These are phyloP conservation scores for Ormyrus rosae DNA, from an alignment of 2,888 invertebrate species.

Conservation along the genomic window DNA sequence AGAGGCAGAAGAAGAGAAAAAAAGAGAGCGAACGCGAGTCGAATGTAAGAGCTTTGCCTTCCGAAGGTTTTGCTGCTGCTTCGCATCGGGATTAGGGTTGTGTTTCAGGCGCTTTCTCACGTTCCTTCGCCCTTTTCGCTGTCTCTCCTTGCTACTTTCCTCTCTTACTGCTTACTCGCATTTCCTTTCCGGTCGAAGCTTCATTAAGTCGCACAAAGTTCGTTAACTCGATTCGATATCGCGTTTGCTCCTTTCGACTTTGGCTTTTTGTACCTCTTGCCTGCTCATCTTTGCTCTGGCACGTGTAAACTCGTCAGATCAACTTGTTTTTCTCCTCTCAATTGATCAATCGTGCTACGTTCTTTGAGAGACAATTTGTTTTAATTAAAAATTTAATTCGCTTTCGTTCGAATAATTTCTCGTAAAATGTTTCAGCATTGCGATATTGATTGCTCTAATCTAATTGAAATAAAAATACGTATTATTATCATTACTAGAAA, in stretches of 20 bases:
- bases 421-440: too few species aligned
- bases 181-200: constrained; percentile 52
- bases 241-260: constrained; percentile 33
- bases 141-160: constrained; percentile 47
- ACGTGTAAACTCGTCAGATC: neutral
- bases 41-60: constrained; percentile 37
- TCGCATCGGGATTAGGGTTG: constrained; percentile 60
- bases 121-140: constrained; percentile 61
- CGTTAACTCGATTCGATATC: constrained; percentile 56
- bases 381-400: too few species aligned
- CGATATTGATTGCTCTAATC: too few species aligned
- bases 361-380: too few species aligned
- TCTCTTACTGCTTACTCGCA: constrained; percentile 35
- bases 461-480: neutral
- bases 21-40: constrained; percentile 41
- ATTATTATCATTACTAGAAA: neutral
- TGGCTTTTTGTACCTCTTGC: constrained; percentile 11
- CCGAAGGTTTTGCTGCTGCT: constrained; percentile 51
- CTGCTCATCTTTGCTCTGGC: constrained; percentile 9
- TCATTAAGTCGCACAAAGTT: constrained; percentile 53
- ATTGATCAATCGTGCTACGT: too few species aligned
- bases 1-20: too few species aligned
- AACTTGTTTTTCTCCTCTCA: too few species aligned
- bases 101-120: constrained; percentile 68
- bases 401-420: too few species aligned